Base-by-base conservation (phyloP, 2,888 invertebrate species). In the Steinernema hermaphroditum region DNA sequence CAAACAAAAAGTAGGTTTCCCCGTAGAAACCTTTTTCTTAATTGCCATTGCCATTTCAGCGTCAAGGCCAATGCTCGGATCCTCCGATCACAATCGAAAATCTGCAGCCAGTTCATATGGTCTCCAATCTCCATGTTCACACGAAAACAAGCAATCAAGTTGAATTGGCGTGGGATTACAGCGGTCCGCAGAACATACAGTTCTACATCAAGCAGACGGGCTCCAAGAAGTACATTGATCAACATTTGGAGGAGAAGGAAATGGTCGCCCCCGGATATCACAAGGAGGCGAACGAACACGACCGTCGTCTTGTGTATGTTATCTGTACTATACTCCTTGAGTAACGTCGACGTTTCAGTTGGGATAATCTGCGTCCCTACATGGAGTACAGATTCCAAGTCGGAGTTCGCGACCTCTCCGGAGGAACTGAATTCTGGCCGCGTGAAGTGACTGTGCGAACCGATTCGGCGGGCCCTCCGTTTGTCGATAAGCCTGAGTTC, bases 141-240 rank as follows among this genome's bases (percentile, higher is more conserved):
- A 85, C 84, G 80, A 85, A 85, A 73, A 85, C 85, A 14, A 78
- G 77, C 75, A 79, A 81, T 46, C 85, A 84, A 9, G 84, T 84
- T 19, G 72, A 77, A 14, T 70, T 79, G 34, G 81, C 81, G 46
- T 85, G 85, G 85, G 85, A 84, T 4, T 85, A 83, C 77, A 50
- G 41, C 16, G 81, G 81, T 0, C 79, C 81, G 2, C 41, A 69
- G 16, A 74, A 78, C 27, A 78, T 85, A 32, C 79, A 78, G 71
- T 85, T 85, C 79, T 83, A 81, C 74, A 73, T 85, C 54, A 85
- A 84, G 74, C 83, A 84, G 74, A 81, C 83, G 4, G 85, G 85
- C 69, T 78, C 75, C 77, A 85, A 85, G 74, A 82, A 80, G 54
- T 85, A 85, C 69, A 74, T 81, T 71, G 81, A 83, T 70, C 84